Base-by-base conservation (phyloP, 2,888 invertebrate species). In the Xestia c-nigrum region DNA sequence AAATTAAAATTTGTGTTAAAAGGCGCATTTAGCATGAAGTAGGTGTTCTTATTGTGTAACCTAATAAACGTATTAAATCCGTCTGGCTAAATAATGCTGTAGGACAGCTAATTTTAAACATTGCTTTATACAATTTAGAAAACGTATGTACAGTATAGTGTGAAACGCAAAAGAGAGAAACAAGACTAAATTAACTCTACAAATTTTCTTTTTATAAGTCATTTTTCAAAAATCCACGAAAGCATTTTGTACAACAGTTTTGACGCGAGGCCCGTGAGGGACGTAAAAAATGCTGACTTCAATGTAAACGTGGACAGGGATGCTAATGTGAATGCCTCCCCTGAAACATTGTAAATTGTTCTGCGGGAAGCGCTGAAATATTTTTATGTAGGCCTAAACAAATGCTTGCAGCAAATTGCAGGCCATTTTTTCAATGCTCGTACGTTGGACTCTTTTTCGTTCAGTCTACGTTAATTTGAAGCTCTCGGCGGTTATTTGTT, bases 311-410 rank as follows among this genome's bases (percentile, higher is more conserved):
- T 67, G 72, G n/a, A 67, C 21, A 43, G n/a, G 59, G 63, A 59
- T 52, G 16, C 12, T 61, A 78, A 80, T 72, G 72, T 47, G 64
- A 83, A 85, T 83, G 19, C 72, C 61, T 77, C 46, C 47, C 57
- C 66, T 71, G 43, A 73, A 83, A 74, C 46, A 59, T 67, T 75
- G 55, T 55, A 79, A 77, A 79, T 83, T 82, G 64, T 81, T 78
- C 66, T n/a, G 46, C 40, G 52, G 59, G 61, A 40, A 59, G 38
- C 69, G 55, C 63, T 52, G 72, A 76, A 86, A 69, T 16, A 43
- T 65, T 84, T 76, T 68, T 76, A 59, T 64, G 63, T 74, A 55
- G 57, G 21, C 21, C 46, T 52, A 68, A 73, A 76, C 57, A 74
- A 84, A 86, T 74, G 65, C 67, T 71, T 84, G 65, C n/a, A 67